Percentiles rank a stretch among this genome's conserved stretches.
Conservation (phyloP, 2,113 vertebrate genomes). For the Prolemur simus region DNA sequence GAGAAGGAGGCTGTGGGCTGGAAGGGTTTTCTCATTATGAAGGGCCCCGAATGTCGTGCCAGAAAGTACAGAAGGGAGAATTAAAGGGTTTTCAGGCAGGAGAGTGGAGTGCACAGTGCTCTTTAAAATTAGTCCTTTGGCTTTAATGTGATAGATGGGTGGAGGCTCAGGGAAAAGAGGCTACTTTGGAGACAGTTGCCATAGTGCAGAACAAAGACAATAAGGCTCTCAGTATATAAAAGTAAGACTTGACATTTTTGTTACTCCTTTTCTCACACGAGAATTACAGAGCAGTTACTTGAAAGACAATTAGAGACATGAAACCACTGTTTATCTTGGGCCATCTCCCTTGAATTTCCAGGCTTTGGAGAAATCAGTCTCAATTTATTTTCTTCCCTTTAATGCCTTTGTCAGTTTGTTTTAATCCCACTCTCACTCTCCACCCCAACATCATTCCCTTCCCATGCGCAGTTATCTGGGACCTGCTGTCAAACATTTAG, state of each 20-base stretch:
- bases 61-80: neutral
- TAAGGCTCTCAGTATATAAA: neutral
- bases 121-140: neutral
- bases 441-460: neutral
- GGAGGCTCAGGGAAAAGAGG: neutral
- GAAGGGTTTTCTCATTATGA: neutral
- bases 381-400: neutral
- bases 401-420: neutral
- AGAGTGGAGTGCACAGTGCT: neutral
- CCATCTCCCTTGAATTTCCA: neutral
- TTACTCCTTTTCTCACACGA: neutral
- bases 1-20: neutral
- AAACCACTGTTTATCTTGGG: neutral
- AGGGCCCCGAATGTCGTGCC: neutral
- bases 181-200: neutral
- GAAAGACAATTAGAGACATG: conserved; percentile 11
- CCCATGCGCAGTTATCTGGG: neutral
- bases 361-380: conserved; percentile 27
- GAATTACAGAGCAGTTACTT: neutral
- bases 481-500: neutral
- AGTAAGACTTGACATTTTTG: conserved; percentile 1
- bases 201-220: neutral
- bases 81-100: neutral
- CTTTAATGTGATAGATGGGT: neutral
- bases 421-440: neutral